Conservation (phyloP, 2,888 invertebrate species). For the Parnassius apollo region DNA sequence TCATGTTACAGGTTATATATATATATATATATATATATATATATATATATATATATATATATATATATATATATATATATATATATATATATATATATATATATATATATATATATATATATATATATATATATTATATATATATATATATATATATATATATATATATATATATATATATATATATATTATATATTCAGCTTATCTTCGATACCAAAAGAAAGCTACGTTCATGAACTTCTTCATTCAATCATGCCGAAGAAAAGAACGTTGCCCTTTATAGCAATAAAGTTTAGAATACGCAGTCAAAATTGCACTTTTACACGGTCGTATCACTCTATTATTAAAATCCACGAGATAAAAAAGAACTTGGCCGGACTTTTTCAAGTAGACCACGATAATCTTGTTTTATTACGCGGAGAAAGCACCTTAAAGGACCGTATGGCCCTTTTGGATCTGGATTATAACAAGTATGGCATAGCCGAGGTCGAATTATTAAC, state of each 20-base stretch:
- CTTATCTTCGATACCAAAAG: conserved; percentile 65
- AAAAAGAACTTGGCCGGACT: conserved; percentile 82
- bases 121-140: too few species aligned
- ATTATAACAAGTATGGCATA: conserved; percentile 75
- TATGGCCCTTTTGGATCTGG: conserved; percentile 66
- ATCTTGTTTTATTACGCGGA: conserved; percentile 72
- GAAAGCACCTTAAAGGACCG: conserved; percentile 65
- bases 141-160: too few species aligned
- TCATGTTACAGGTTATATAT: too few species aligned
- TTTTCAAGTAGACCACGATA: conserved; percentile 76
- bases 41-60: too few species aligned
- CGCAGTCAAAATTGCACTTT: conserved; percentile 67
- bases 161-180: too few species aligned
- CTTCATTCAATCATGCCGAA: conserved; percentile 62
- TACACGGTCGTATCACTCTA: conserved; percentile 76
- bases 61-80: too few species aligned
- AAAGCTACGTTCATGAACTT: conserved; percentile 67
- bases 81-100: too few species aligned
- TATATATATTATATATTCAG: too few species aligned
- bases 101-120: too few species aligned
- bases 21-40: too few species aligned
- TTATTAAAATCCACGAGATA: conserved; percentile 79
- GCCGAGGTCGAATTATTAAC: conserved; percentile 68
- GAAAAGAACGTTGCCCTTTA: conserved; percentile 67
- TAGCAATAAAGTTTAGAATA: conserved; percentile 70